phyloP scores from a whole-genome alignment of 2,113 vertebrate species.

The Colaptes auratus region DNA sequence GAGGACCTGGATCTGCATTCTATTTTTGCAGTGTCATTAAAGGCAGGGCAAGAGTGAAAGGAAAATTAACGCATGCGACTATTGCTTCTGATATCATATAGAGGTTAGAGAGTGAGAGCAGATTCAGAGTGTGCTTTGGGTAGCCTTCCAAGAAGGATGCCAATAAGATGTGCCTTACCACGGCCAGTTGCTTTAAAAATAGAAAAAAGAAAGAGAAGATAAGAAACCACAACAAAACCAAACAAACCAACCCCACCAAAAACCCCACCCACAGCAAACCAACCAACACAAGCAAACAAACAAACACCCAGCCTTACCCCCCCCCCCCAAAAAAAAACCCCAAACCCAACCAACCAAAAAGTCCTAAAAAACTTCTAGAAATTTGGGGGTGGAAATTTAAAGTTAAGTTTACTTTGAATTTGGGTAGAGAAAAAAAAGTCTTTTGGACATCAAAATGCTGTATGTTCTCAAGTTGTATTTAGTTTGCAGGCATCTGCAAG shows the following conservation, averaged over 20 bases:
- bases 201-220: no score
- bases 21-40: not conserved
- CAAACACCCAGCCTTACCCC: no score
- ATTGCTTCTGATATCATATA: not conserved
- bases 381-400: not conserved
- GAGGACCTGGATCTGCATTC: not conserved
- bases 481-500: not conserved
- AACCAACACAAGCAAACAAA: no score
- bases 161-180: not conserved
- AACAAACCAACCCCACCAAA: not conserved
- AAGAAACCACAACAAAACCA: no score
- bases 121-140: not conserved
- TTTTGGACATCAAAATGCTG: not conserved
- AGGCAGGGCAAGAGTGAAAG: not conserved
- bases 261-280: no score
- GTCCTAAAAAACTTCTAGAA: not conserved
- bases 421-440: not conserved
- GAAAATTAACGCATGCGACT: not conserved
- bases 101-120: fast-evolving
- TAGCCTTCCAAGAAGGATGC: not conserved
- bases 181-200: not conserved
- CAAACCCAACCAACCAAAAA: no score
- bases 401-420: not conserved
- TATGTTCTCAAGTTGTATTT: not conserved
- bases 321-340: no score